Evolutionary conservation across 2,888 invertebrate species (phyloP).

Genomic region (Eupithecia abbreviata): DNA sequence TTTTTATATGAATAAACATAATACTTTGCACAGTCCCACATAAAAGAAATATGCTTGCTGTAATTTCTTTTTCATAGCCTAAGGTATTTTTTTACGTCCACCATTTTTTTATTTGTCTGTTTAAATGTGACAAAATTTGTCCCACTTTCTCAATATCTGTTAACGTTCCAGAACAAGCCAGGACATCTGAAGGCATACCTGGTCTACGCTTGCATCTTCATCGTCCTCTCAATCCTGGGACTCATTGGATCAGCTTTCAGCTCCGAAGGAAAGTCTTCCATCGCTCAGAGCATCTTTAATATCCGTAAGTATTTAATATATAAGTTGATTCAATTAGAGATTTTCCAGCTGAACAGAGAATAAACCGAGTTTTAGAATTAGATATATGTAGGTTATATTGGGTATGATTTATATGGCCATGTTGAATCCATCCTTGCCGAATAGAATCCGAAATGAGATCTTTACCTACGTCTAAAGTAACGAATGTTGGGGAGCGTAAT

Average conservation of each 20-base stretch:
- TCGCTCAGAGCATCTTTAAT: slow-evolving; percentile 10
- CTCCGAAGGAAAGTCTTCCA: not conserved
- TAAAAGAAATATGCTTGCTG: not conserved
- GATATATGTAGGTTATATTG: no score
- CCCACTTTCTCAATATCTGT: not conserved
- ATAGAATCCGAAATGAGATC: not conserved
- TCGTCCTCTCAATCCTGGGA: not conserved
- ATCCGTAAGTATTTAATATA: slow-evolving; percentile 15
- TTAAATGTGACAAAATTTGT: not conserved
- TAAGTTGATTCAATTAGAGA: not conserved
- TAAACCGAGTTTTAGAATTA: not conserved
- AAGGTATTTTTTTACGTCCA: no score
- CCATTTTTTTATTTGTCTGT: no score
- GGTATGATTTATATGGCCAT: not conserved
- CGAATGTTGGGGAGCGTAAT: not conserved
- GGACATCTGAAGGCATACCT: slow-evolving; percentile 35
- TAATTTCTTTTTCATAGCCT: no score
- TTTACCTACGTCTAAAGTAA: not conserved
- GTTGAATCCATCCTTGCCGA: not conserved
- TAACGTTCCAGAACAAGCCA: slow-evolving; percentile 33
- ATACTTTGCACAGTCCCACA: not conserved
- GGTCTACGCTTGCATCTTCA: slow-evolving; percentile 23
- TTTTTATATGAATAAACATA: not conserved
- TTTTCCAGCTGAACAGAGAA: not conserved
- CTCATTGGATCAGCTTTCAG: slow-evolving; percentile 9